These are phyloP conservation scores for Calameuta filiformis DNA, from an alignment of 2,888 invertebrate genomes.

Conservation along the genomic window DNA sequence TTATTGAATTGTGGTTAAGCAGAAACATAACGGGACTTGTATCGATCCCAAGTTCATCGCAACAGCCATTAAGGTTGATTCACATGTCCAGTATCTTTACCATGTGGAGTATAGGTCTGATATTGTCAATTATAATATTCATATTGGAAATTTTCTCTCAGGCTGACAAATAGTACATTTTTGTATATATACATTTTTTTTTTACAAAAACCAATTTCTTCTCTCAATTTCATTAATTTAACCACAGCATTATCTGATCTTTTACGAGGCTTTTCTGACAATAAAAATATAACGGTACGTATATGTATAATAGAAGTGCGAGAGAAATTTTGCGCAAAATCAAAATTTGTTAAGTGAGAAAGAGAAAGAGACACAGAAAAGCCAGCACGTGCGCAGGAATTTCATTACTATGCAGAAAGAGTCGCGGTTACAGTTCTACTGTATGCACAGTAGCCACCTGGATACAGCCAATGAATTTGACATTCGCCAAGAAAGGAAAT, in stretches of 20 bases:
- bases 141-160: no score
- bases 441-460: background rate
- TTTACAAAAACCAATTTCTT: background rate
- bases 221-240: background rate
- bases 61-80: background rate
- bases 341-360: background rate
- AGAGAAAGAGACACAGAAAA: background rate
- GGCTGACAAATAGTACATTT: no score
- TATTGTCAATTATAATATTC: no score
- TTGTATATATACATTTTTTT: no score
- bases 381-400: background rate
- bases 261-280: no score
- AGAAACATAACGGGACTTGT: conserved; percentile 5
- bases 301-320: background rate
- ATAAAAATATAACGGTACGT: no score
- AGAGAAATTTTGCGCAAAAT: background rate
- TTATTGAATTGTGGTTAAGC: conserved; percentile 6
- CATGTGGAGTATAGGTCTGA: conserved; percentile 4
- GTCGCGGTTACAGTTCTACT: background rate
- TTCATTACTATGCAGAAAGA: background rate
- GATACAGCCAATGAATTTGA: background rate
- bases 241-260: background rate
- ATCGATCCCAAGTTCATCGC: background rate
- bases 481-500: background rate
- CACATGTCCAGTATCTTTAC: conserved; percentile 6